These are phyloP conservation scores for Lasius platythorax DNA, from an alignment of 2,888 invertebrate genomes.

Conservation along the genomic window DNA sequence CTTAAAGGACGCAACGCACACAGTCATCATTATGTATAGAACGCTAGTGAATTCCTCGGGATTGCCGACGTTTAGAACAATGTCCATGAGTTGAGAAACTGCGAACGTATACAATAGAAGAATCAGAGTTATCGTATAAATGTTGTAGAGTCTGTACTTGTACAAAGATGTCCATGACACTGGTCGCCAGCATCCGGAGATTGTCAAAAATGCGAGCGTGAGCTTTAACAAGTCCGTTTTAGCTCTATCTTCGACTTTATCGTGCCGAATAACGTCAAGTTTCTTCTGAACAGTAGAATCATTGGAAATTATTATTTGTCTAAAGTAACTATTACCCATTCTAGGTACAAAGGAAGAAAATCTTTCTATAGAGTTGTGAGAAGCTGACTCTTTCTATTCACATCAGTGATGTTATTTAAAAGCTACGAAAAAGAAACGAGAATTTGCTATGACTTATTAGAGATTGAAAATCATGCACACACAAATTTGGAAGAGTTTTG, in stretches of 20 bases:
- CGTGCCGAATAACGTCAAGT: not conserved
- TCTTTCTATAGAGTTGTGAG: not conserved
- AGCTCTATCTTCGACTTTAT: not conserved
- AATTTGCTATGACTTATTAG: not conserved
- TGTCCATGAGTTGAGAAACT: constrained; percentile 54
- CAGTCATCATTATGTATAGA: constrained; percentile 61
- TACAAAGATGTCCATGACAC: constrained; percentile 33
- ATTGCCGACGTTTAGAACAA: constrained; percentile 33
- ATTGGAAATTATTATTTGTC: not conserved
- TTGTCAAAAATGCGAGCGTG: constrained; percentile 52
- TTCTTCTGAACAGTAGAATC: not conserved
- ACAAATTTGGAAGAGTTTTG: not conserved
- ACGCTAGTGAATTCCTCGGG: constrained; percentile 60
- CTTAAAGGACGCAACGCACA: constrained; percentile 58
- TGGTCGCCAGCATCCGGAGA: constrained; percentile 63
- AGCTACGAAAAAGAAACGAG: not conserved
- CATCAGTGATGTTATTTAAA: not conserved
- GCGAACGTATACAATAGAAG: constrained; percentile 45
- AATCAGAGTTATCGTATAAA: constrained; percentile 44
- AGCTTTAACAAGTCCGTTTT: constrained; percentile 37
- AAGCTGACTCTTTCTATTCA: not conserved
- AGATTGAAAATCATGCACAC: not conserved
- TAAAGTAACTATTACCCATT: not conserved
- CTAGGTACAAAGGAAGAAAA: not conserved
- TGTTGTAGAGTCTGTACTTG: constrained; percentile 58